Evolutionary conservation across 2,888 invertebrate genomes (phyloP).

Genomic region (Dioctria rufipes): DNA sequence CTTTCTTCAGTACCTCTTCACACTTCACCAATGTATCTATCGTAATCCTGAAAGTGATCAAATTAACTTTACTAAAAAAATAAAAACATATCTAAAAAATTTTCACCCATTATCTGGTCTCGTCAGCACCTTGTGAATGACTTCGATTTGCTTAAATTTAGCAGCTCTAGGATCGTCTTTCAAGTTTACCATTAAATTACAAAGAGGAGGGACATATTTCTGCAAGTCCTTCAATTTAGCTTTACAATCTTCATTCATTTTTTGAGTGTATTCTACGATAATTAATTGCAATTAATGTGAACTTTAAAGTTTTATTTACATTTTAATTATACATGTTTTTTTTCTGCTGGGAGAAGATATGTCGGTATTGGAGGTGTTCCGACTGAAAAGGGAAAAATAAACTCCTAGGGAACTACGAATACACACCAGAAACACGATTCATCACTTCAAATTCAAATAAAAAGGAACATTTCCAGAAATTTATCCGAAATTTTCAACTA

Average conservation of each 20-base stretch:
- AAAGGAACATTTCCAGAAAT: too few relatives aligned
- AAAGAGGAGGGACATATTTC: conserved; percentile 15
- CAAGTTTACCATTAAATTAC: conserved; percentile 4
- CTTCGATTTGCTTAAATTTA: conserved; percentile 20
- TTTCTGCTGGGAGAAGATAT: too few relatives aligned
- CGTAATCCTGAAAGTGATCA: background rate
- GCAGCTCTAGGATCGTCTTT: background rate
- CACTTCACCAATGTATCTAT: conserved; percentile 7
- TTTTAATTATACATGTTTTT: too few relatives aligned
- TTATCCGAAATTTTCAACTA: too few relatives aligned
- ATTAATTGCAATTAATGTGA: too few relatives aligned
- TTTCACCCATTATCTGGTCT: conserved; percentile 6
- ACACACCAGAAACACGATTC: too few relatives aligned
- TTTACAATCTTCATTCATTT: conserved; percentile 24
- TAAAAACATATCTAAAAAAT: background rate
- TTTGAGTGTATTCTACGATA: background rate
- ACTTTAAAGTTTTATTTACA: too few relatives aligned
- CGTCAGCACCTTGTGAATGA: conserved; percentile 27
- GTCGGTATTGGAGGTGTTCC: too few relatives aligned
- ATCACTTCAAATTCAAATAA: too few relatives aligned
- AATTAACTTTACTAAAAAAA: background rate
- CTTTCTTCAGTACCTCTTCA: conserved; percentile 13
- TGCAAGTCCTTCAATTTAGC: conserved; percentile 15
- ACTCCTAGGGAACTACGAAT: too few relatives aligned
- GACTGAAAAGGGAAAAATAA: too few relatives aligned